Base-by-base conservation (phyloP, 1,140 invertebrate species). In the Laupala kohalensis region DNA sequence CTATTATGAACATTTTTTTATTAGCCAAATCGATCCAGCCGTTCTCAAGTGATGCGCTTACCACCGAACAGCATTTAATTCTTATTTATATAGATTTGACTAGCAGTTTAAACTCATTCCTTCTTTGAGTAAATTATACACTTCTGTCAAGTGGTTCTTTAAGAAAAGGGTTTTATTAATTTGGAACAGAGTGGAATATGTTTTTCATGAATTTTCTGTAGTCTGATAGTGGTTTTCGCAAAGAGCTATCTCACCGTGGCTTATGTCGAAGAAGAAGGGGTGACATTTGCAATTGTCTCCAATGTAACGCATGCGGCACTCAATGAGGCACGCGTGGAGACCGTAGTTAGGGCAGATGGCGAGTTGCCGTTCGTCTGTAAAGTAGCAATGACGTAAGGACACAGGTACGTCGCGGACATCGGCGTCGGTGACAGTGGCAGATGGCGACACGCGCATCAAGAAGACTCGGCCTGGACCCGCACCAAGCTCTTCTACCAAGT, bases 281-380 rank as follows among this genome's bases (percentile, higher is more conserved):
- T 71, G 69, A 64, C 75, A 76, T 6, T 74, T 53, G 68, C 74
- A 76, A 53, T 25, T 67, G 6, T 28, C 28, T 13, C 71, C 64
- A 0, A 76, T 72, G 30, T 71, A 73, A 6, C 69, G 67, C 25
- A 75, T 53, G 13, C 74, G 73, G 67, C 75, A 76, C 37, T 76
- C 73, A 13, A 74, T 70, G 25, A 75, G 67, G 70, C 75, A 76
- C 0, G 74, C 74, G 24, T 69, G 74, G 65, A 75, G 71, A 5
- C 74, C 75, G 72, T 76, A 76, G n/a, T 73, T 73, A 37, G 73
- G 75, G 64, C 74, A 75, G 62, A 76, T 71, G 66, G 69, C 69
- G 6, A 76, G 69, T 0, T 73, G 37, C 19, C 70, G 70, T 27
- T 76, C 75, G 30, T 76, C 74, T 0, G 73, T 72, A 64, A 76